Conservation (phyloP, 2,113 vertebrate genomes). For the Ceyx margarethae region DNA sequence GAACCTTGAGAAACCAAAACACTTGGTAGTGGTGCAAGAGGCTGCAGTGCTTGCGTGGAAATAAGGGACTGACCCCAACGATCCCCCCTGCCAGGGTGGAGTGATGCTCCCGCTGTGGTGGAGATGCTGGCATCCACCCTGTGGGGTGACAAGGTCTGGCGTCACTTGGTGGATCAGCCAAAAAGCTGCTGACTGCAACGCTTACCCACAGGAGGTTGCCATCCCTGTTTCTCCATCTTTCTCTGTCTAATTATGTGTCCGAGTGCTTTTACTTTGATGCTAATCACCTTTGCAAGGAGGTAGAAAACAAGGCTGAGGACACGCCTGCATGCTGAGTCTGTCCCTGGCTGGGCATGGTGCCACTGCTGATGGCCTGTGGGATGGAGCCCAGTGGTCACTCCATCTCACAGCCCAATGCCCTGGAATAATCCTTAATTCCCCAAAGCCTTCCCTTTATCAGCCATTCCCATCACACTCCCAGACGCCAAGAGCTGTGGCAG, state of each 20-base stretch:
- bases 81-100: neutral
- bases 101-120: fast-evolving
- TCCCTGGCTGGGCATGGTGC: neutral
- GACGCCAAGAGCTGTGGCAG: neutral
- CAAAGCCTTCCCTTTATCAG: neutral
- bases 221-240: conserved; percentile 11
- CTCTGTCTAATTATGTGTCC: conserved; percentile 44
- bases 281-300: neutral
- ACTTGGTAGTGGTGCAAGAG: neutral
- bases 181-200: conserved; percentile 5
- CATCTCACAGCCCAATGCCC: neutral
- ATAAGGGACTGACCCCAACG: fast-evolving
- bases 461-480: neutral
- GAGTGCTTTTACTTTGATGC: conserved; percentile 38
- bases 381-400: neutral
- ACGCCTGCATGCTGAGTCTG: neutral
- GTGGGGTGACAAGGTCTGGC: neutral
- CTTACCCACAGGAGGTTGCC: neutral
- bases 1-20: neutral
- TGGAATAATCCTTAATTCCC: neutral
- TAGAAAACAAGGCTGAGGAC: neutral
- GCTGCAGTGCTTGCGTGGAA: neutral
- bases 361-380: neutral
- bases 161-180: neutral
- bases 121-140: neutral